Conservation (phyloP, 2,113 vertebrate species). For the Bubo blakistoni region DNA sequence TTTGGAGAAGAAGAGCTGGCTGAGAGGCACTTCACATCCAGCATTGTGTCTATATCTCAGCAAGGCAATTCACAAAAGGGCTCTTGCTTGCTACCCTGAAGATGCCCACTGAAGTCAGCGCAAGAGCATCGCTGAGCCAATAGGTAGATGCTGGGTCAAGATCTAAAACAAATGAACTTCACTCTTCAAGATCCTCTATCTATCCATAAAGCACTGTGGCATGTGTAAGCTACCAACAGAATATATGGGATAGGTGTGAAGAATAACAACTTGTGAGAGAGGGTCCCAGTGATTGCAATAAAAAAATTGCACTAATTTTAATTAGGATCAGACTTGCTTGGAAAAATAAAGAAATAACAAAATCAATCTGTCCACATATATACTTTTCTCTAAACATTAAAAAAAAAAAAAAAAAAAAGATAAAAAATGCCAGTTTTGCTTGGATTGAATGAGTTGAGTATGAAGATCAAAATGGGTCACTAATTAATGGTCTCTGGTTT, state of each 20-base stretch:
- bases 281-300: background rate
- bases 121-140: background rate
- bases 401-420: too few species aligned
- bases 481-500: conserved; percentile 52
- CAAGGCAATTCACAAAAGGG: background rate
- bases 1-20: background rate
- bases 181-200: background rate
- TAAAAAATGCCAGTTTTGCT: background rate
- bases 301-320: background rate
- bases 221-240: background rate
- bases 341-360: background rate
- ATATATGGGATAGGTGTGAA: background rate
- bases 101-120: background rate
- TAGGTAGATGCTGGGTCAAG: background rate
- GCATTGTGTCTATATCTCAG: too few species aligned
- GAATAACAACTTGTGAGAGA: background rate
- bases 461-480: conserved; percentile 1
- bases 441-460: background rate
- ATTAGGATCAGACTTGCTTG: background rate
- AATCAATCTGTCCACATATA: background rate
- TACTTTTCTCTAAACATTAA: background rate
- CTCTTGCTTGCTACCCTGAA: background rate
- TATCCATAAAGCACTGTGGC: background rate
- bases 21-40: background rate
- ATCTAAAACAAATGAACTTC: background rate